Conservation (phyloP, 1,140 invertebrate species). For the Ectropis grisescens region DNA sequence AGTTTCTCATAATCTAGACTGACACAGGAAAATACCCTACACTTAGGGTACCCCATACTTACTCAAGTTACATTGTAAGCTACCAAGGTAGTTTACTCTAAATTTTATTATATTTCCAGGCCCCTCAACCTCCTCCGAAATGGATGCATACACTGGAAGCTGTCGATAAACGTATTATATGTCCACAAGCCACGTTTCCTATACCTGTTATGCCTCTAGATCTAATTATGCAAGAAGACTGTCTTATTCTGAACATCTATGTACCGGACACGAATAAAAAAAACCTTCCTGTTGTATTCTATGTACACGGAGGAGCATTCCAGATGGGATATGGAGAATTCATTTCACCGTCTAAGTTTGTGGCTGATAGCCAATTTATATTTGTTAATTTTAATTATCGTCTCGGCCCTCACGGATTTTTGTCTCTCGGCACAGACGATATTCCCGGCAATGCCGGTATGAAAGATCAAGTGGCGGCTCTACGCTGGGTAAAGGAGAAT, state of each 20-base stretch:
- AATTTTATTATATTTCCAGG: no score
- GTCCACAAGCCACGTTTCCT: slow-evolving; percentile 22
- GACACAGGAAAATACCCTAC: no score
- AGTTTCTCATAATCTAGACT: no score
- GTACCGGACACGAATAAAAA: slow-evolving; percentile 29
- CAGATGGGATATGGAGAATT: slow-evolving; percentile 14
- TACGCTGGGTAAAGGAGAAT: slow-evolving; percentile 20
- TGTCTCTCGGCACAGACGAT: slow-evolving; percentile 24
- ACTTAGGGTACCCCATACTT: no score
- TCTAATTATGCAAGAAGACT: slow-evolving; percentile 27
- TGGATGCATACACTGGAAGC: slow-evolving; percentile 27
- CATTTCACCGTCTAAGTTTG: slow-evolving; percentile 4
- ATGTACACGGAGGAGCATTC: slow-evolving; percentile 28
- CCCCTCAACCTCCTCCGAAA: slow-evolving; percentile 22
- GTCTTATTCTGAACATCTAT: slow-evolving; percentile 38
- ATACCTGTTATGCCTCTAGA: not conserved
- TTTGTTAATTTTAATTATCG: slow-evolving; percentile 24
- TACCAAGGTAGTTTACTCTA: no score
- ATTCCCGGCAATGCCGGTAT: slow-evolving; percentile 27
- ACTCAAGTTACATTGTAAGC: no score
- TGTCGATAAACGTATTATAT: slow-evolving; percentile 22
- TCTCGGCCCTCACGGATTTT: slow-evolving; percentile 21
- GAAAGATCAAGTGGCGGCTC: slow-evolving; percentile 24
- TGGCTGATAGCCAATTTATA: slow-evolving; percentile 8
- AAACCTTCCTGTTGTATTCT: slow-evolving; percentile 38